A percentile compares a stretch with the other conserved stretches of the same genome.
These are phyloP conservation scores for Tragelaphus strepsiceros DNA, from an alignment of 2,113 vertebrate genomes.

Conservation along the genomic window DNA sequence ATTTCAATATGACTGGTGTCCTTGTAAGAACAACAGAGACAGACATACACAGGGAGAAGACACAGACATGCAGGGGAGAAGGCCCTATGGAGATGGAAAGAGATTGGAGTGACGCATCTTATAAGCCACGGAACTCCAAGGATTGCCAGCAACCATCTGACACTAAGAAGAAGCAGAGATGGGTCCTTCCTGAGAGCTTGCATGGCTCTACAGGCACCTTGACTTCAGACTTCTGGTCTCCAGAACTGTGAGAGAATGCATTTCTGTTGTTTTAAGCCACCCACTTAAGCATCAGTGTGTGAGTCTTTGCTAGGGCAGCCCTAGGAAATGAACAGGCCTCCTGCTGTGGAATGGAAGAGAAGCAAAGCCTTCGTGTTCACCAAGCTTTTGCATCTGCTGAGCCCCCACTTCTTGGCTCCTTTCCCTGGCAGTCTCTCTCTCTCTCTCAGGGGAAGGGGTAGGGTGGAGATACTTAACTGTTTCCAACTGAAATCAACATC, in stretches of 20 bases:
- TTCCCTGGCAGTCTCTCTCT: not conserved
- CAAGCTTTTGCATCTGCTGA: not conserved
- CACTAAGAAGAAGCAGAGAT: not conserved
- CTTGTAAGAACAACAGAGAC: not conserved
- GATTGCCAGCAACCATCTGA: not conserved
- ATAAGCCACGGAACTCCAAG: not conserved
- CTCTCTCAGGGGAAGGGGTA: not conserved
- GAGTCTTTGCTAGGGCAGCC: not conserved
- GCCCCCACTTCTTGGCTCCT: not conserved
- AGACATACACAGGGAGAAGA: not conserved
- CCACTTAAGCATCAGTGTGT: not conserved
- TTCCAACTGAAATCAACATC: not conserved
- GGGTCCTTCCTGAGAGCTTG: not conserved
- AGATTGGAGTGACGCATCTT: accelerated
- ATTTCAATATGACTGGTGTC: not conserved
- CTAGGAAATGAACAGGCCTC: not conserved
- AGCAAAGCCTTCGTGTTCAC: not conserved
- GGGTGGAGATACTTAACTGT: not conserved
- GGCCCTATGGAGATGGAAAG: accelerated
- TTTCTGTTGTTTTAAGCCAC: not conserved
- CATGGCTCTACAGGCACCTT: not conserved
- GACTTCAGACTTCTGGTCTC: not conserved
- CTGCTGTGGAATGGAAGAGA: not conserved
- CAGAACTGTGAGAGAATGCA: not conserved
- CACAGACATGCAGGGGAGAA: not conserved